Conservation (phyloP, 1,140 invertebrate genomes). For the Anoplophora glabripennis region DNA sequence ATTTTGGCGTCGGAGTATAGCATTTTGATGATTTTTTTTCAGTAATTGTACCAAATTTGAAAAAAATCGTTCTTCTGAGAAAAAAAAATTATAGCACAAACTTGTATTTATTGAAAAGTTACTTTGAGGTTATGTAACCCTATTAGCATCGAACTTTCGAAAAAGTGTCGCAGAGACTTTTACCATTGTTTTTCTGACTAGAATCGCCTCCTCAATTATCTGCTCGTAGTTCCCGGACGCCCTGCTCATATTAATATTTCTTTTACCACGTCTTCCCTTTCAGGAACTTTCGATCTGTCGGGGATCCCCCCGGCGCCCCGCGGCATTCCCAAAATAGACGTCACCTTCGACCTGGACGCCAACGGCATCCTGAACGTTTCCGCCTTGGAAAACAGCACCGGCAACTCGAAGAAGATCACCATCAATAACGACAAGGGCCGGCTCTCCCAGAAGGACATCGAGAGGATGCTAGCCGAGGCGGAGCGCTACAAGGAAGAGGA, state of each 20-base stretch:
- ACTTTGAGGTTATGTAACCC: too few relatives aligned
- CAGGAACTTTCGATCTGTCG: slow-evolving; percentile 61
- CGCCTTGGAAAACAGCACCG: slow-evolving; percentile 61
- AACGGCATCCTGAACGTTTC: slow-evolving; percentile 64
- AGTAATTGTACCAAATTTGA: too few relatives aligned
- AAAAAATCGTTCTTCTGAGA: too few relatives aligned
- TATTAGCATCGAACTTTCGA: too few relatives aligned
- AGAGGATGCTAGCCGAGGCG: slow-evolving; percentile 66
- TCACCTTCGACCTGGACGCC: slow-evolving; percentile 59
- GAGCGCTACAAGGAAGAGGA: slow-evolving; percentile 62
- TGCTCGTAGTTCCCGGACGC: too few relatives aligned
- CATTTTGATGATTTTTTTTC: too few relatives aligned
- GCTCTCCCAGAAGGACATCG: slow-evolving; percentile 54
- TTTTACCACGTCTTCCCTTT: slow-evolving; percentile 6
- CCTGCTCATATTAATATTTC: slow-evolving; percentile 2
- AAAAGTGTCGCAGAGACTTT: too few relatives aligned
- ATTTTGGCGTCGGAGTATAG: too few relatives aligned
- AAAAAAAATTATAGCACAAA: too few relatives aligned
- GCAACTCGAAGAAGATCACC: slow-evolving; percentile 60
- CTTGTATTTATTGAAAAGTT: too few relatives aligned
- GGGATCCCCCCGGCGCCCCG: slow-evolving; percentile 56
- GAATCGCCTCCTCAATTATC: too few relatives aligned
- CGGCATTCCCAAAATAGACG: slow-evolving; percentile 63
- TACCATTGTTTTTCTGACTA: too few relatives aligned
- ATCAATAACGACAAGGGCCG: slow-evolving; percentile 59